Evolutionary conservation across 2,888 invertebrate species (phyloP), one percentile per base, ranked within the genome.

Genomic region (Mechanitis messenoides): DNA sequence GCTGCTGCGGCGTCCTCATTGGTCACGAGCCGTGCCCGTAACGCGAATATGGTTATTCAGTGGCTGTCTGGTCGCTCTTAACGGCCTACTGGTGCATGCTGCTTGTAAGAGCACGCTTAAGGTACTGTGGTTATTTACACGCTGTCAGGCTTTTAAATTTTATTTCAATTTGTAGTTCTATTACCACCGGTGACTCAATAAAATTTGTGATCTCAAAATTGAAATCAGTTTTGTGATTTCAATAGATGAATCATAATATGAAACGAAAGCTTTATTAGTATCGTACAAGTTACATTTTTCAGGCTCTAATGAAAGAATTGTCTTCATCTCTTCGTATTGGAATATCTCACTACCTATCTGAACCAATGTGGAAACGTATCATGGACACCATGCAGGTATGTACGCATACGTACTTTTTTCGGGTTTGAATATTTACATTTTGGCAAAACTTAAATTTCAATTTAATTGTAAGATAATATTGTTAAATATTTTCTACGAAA

Each of bases 311-410:
- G 77, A 83, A 80, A 58, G 87, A 89, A 63, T 66, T 92, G 59
- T 85, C 90, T 1, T 87, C 90, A 4, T 92, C 92, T 0, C 77
- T 92, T 47, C 84, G 90, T 47, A 81, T 85, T 47, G 92, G 92
- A 0, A 92, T 92, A 77, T 85, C 89, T 35, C 91, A 91, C 68
- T 92, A 92, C 70, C 81, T 92, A 50, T 87, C 83, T 7, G 92
- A 92, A 64, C 82, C 85, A 1, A 80, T 82, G 20, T 92, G 92
- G 92, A 93, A 92, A 72, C 80, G 78, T 33, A 80, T 91, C 3
- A 80, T 92, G 67, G 92, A 93, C 71, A 88, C 81, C 9, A 89
- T 93, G 83, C 92, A 93, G 84, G 91, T 85, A 63, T 42, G 54
- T 42, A 42, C 11, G 6, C 7, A 42, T 42, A 42, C 42, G 6